phyloP scores from a whole-genome alignment of 35 echinoderm and acorn worm genomes.

The Diadema setosum region DNA sequence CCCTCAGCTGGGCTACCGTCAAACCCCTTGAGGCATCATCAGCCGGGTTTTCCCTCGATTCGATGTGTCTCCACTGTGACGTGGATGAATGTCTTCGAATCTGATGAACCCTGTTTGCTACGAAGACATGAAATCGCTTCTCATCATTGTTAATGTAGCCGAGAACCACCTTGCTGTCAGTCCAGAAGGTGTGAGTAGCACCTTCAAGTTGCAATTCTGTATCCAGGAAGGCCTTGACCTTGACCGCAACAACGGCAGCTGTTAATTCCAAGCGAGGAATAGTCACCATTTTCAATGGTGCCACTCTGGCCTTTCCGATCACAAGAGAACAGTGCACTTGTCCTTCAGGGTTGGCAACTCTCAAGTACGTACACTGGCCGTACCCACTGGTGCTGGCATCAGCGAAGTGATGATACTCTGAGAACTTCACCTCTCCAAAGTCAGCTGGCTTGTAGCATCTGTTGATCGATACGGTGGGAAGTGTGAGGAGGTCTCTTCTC shows the following conservation, averaged over 20 bases:
- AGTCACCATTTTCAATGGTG: no score
- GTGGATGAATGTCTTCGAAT: slow-evolving; percentile 16
- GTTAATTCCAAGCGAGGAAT: slow-evolving; percentile 68
- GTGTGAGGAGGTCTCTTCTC: slow-evolving; percentile 18
- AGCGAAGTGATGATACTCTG: slow-evolving; percentile 46
- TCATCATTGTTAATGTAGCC: slow-evolving; percentile 64
- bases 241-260: slow-evolving; percentile 66
- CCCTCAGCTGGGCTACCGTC: neutral
- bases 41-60: slow-evolving; percentile 23
- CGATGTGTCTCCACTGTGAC: slow-evolving; percentile 53
- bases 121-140: slow-evolving; percentile 55
- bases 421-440: neutral
- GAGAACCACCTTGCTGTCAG: slow-evolving; percentile 59
- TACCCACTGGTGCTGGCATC: slow-evolving; percentile 45
- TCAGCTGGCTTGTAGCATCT: neutral
- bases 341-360: neutral
- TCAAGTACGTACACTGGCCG: slow-evolving; percentile 19
- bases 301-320: slow-evolving; percentile 27
- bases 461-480: slow-evolving; percentile 8
- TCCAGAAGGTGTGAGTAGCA: slow-evolving; percentile 29
- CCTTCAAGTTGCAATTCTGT: neutral
- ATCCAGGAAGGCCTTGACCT: neutral
- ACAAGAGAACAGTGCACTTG: slow-evolving; percentile 12
- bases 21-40: slow-evolving; percentile 36
- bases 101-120: slow-evolving; percentile 45